Conservation (phyloP, 2,888 invertebrate genomes). For the Scelioninae gen. 1 region DNA sequence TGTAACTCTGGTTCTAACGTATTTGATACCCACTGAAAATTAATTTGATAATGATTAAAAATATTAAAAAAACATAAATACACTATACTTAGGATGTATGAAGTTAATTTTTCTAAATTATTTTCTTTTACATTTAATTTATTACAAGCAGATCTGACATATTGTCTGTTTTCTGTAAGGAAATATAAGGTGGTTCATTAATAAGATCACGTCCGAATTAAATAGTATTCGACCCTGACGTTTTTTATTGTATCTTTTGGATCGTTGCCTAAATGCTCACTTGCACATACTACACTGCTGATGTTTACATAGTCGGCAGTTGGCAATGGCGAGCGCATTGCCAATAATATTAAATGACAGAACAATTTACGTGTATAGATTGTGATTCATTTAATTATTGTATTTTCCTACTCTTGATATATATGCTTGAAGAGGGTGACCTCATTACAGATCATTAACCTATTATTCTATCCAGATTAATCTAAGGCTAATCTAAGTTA, state of each 20-base stretch:
- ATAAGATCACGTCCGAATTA: conserved; percentile 53
- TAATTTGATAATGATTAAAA: no score
- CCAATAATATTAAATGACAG: conserved; percentile 44
- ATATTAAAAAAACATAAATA: no score
- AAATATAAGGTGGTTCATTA: conserved; percentile 46
- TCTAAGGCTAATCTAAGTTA: background rate
- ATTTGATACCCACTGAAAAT: no score
- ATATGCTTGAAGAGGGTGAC: conserved; percentile 15
- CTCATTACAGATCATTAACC: conserved; percentile 33
- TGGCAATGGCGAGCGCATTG: conserved; percentile 27
- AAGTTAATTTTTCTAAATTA: no score
- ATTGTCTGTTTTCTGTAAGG: no score
- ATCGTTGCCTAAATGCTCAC: conserved; percentile 54
- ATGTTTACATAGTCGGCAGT: conserved; percentile 52
- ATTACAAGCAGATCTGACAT: no score
- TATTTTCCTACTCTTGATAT: conserved; percentile 1
- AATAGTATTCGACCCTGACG: conserved; percentile 54
- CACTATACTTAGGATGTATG: no score
- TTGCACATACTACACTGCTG: conserved; percentile 27
- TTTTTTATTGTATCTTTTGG: conserved; percentile 60
- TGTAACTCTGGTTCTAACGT: no score
- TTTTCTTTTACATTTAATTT: no score
- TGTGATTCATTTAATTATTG: background rate
- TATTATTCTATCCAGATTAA: background rate
- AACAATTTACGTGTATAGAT: background rate